phyloP scores from a whole-genome alignment of 2,888 invertebrate species.

The Fissipunctia ypsillon region DNA sequence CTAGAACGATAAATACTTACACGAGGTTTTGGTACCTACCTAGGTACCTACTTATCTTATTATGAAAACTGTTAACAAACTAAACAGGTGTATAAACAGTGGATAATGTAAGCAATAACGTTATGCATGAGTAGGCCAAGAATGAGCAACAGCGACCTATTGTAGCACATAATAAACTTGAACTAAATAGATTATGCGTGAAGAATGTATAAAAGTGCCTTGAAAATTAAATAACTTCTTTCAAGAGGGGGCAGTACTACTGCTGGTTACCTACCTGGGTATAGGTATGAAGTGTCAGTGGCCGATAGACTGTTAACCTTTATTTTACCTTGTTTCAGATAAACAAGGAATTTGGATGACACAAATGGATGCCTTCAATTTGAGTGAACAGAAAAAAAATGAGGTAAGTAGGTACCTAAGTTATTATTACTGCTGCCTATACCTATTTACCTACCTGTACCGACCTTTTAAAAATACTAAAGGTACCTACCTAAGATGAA shows the following conservation, averaged over 20 bases:
- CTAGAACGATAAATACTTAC: conserved; percentile 55
- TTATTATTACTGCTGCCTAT: conserved; percentile 1
- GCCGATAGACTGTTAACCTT: conserved; percentile 8
- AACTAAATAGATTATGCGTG: conserved; percentile 29
- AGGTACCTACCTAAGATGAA: too few relatives aligned
- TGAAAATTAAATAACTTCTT: background rate
- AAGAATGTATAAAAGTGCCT: background rate
- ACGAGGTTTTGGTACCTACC: conserved; percentile 27
- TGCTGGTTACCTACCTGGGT: background rate
- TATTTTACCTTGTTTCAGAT: conserved; percentile 78
- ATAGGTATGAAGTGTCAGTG: too few relatives aligned
- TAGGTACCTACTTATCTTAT: conserved; percentile 4
- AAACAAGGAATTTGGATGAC: conserved; percentile 78
- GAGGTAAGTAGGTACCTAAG: too few relatives aligned
- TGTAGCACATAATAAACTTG: conserved; percentile 33
- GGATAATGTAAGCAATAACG: conserved; percentile 11
- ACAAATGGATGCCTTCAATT: conserved; percentile 11
- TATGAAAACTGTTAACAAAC: conserved; percentile 2
- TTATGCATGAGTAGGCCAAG: conserved; percentile 4
- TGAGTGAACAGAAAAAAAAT: conserved; percentile 49
- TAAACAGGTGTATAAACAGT: conserved; percentile 15
- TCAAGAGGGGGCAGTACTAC: too few relatives aligned
- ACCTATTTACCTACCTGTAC: background rate
- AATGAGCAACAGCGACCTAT: background rate
- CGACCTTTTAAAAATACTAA: background rate